Evolutionary conservation across 2,113 vertebrate genomes (phyloP), one percentile per base, ranked within the genome.

Genomic region (Pongo pygmaeus): DNA sequence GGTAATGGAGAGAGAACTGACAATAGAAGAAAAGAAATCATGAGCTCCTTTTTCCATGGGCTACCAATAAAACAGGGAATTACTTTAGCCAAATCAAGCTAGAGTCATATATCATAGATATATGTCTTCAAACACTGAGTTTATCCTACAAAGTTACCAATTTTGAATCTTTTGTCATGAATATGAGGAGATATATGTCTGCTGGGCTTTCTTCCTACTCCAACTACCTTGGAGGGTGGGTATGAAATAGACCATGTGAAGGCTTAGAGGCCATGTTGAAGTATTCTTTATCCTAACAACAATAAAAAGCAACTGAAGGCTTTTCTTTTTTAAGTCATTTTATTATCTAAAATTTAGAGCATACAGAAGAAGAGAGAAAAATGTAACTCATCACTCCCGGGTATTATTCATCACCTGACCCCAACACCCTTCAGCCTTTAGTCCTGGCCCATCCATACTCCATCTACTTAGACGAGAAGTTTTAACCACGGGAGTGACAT

Each of bases 391-490:
- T 30, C 25, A 23, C 4, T 1, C 87, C 25, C 0, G 0, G 2
- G 77, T 17, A n/a, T 25, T 18, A 6, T 18, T 81, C 50, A 64
- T 59, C 46, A 18, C 14, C 25, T 23, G 80, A 67, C 20, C 35
- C 59, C 3, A 18, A 1, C 0, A 16, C 0, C 7, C 48, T 80
- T 43, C 23, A 1, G 0, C 46, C 23, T n/a, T 40, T 7, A 17
- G 11, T n/a, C 13, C 77, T 57, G 30, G 50, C 67, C 52, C 20
- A 25, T 38, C 35, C 18, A 3, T 32, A 11, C 10, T n/a, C 69
- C 13, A 35, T 23, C 32, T 38, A 43, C 90, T 77, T 77, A 7
- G 23, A 89, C 18, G 55, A 48, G 91, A 43, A 46, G 61, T 43
- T 40, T 78, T 35, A 94, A 67, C 38, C 35, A 11, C 1, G 22